Evolutionary conservation across 2,888 invertebrate genomes (phyloP), one percentile per base, ranked within the genome.

Genomic region (Rhabditophanes sp.): DNA sequence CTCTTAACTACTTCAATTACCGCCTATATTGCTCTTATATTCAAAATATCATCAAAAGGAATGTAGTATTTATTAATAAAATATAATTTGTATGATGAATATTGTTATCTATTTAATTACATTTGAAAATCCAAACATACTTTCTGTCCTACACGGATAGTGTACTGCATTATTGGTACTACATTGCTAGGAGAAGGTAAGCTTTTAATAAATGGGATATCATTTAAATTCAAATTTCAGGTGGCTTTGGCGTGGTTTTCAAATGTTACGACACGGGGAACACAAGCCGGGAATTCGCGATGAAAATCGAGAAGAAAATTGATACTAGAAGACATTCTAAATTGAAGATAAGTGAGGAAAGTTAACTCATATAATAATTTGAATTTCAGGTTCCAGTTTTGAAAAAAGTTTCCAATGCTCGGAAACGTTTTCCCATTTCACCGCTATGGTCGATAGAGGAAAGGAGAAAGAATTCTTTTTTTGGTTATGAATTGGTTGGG

Each of bases 251-350:
- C 6, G 35, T 32, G 3, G 35, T 35, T 15, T 35, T 33, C 33
- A 35, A 33, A 17, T 33, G 32, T 11, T 11, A 15, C 20, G 39
- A 35, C 12, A 33, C 41, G 9, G 20, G 36, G n/a, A 38, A 44
- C 25, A 41, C 39, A 17, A 39, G 20, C 8, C 44, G 41, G n/a
- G 30, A 35, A 24, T 51, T 35, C 31, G 56, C 56, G 36, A 52
- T 56, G 53, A 56, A 56, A 25, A 46, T 56, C 15, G 56, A 56
- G 35, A 47, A 43, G 38, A 57, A 57, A 33, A 22, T 45, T 12
- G 46, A 45, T 26, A 46, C 30, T 11, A 25, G 48, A 16, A 40
- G 39, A 18, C 49, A 54, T 24, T 49, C 53, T n/a, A 56, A 54
- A 25, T 46, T 56, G 3, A 56, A 54, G 28, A 56, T 56, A 56